phyloP scores from a whole-genome alignment of 2,888 invertebrate genomes.

The Teinopalpus imperialis region DNA sequence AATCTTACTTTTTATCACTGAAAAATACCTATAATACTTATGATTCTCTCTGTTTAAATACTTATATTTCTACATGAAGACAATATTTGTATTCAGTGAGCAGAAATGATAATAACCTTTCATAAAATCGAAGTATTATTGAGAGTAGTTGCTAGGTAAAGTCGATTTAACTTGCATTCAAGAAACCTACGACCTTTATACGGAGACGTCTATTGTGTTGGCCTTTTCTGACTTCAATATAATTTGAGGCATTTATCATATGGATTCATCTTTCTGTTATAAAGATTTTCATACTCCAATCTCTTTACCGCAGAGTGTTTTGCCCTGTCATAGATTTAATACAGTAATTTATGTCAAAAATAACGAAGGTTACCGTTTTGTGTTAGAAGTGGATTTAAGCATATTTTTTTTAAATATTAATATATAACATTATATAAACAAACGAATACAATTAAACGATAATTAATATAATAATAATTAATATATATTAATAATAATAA shows the following conservation, averaged over 20 bases:
- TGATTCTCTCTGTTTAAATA: no score
- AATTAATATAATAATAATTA: no score
- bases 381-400: no score
- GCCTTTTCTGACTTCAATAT: conserved; percentile 64
- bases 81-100: conserved; percentile 55
- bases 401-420: no score
- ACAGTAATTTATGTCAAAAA: conserved; percentile 20
- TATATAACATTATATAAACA: not conserved
- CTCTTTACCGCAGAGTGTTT: conserved; percentile 20
- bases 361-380: not conserved
- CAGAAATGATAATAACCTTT: conserved; percentile 45
- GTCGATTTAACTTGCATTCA: conserved; percentile 59
- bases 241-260: conserved; percentile 58
- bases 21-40: conserved; percentile 18
- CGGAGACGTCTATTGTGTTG: conserved; percentile 54
- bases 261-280: conserved; percentile 36
- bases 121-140: conserved; percentile 56
- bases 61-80: conserved; percentile 30
- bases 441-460: no score
- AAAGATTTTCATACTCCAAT: conserved; percentile 26
- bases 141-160: conserved; percentile 50
- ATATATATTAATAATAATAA: no score
- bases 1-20: conserved; percentile 25
- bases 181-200: conserved; percentile 45
- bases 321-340: conserved; percentile 20